Conservation (phyloP, 2,888 invertebrate species). For the Andrena trimmerana region DNA sequence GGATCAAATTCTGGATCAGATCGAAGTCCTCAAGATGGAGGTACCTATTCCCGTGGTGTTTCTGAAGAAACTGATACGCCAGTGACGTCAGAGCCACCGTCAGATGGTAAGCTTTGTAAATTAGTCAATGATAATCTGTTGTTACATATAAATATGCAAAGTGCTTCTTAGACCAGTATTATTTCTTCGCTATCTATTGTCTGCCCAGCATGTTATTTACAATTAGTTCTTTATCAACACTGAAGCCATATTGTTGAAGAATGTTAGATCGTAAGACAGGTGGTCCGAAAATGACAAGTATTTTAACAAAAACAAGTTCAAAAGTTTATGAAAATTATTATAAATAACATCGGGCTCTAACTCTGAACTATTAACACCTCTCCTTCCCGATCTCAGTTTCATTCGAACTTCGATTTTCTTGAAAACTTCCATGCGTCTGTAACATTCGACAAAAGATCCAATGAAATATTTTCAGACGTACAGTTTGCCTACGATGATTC, state of each 20-base stretch:
- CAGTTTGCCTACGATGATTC: constrained; percentile 76
- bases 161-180: too few relatives aligned
- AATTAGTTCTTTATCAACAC: too few relatives aligned
- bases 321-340: too few relatives aligned
- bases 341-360: too few relatives aligned
- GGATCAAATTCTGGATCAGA: constrained; percentile 84
- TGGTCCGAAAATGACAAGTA: too few relatives aligned
- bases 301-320: too few relatives aligned
- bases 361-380: too few relatives aligned
- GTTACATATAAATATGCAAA: too few relatives aligned
- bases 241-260: too few relatives aligned
- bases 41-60: constrained; percentile 71
- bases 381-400: neutral
- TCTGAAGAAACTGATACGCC: constrained; percentile 78
- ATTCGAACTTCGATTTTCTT: neutral
- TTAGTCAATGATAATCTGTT: neutral
- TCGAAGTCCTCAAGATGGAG: constrained; percentile 78
- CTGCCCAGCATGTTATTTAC: too few relatives aligned
- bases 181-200: too few relatives aligned
- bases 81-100: constrained; percentile 68
- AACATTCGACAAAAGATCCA: neutral
- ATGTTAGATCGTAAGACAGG: too few relatives aligned
- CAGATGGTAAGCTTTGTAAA: constrained; percentile 66
- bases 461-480: constrained; percentile 43
- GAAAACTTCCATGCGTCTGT: neutral